A percentile compares a stretch with the other conserved stretches of the same genome.
phyloP scores from a whole-genome alignment of 2,797 vertebrate genomes.

The Channallabes apus region DNA sequence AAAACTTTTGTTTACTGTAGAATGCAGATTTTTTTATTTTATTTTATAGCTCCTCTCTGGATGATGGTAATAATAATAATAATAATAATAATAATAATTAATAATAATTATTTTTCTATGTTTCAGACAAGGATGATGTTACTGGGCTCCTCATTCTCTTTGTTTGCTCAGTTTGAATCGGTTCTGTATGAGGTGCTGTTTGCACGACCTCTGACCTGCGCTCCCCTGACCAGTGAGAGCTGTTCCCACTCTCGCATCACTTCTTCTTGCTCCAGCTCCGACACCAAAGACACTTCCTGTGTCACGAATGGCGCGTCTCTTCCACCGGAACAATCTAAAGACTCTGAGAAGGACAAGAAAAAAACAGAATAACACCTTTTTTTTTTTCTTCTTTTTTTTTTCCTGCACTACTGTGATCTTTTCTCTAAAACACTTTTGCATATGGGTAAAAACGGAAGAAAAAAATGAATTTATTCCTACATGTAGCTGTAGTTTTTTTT shows the following conservation, averaged over 20 bases:
- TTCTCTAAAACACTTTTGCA: neutral
- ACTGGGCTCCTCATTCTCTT: conserved; percentile 72
- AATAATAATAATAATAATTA: neutral
- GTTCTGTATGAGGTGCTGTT: conserved; percentile 80
- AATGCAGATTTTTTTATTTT: neutral
- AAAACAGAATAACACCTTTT: conserved; percentile 62
- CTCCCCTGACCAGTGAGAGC: conserved; percentile 60
- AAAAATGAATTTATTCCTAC: neutral
- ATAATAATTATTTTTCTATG: neutral
- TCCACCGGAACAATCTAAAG: neutral
- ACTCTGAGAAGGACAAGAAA: conserved; percentile 1
- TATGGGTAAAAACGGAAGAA: neutral
- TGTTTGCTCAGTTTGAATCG: conserved; percentile 80
- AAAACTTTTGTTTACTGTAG: neutral
- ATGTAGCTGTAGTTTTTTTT: neutral
- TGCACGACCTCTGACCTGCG: conserved; percentile 64
- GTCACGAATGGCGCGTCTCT: neutral
- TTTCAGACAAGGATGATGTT: conserved; percentile 86
- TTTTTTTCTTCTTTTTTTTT: neutral
- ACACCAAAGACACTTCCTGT: conserved; percentile 1
- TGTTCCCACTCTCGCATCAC: neutral
- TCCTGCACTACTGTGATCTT: conserved; percentile 17
- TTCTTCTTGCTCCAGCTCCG: neutral
- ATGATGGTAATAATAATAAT: neutral
- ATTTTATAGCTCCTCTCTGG: neutral